phyloP scores from a whole-genome alignment of 2,113 vertebrate genomes.

The Boulengeromyrus knoepffleri region DNA sequence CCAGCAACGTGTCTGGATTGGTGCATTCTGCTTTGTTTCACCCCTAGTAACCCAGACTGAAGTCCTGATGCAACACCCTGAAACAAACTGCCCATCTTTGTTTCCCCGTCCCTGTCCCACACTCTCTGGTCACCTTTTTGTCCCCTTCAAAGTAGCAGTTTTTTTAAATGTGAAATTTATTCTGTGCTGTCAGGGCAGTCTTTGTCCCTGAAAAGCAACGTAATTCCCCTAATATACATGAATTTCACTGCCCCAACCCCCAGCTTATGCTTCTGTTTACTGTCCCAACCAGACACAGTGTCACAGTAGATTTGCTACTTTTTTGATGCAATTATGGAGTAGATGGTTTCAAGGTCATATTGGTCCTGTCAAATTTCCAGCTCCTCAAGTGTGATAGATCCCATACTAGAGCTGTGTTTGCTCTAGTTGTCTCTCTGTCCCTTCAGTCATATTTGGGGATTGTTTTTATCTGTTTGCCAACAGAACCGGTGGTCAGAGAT shows the following conservation, averaged over 20 bases:
- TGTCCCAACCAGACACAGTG: not conserved
- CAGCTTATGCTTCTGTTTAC: not conserved
- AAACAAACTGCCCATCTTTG: not conserved
- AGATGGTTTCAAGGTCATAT: not conserved
- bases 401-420: not conserved
- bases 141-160: not conserved
- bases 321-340: not conserved
- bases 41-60: slow-evolving; percentile 1
- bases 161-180: not conserved
- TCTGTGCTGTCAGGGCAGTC: not conserved
- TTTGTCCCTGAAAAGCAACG: not conserved
- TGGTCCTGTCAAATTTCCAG: not conserved
- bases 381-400: not conserved
- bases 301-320: not conserved
- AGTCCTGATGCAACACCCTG: slow-evolving; percentile 3
- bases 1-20: not conserved
- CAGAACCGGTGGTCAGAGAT: not conserved
- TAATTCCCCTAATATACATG: not conserved
- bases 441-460: not conserved
- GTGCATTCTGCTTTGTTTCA: not conserved
- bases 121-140: not conserved
- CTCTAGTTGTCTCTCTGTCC: not conserved
- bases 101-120: not conserved
- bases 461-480: not conserved
- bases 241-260: not conserved